Evolutionary conservation across 2,888 invertebrate species (phyloP).

Genomic region (Nudaria mundana): DNA sequence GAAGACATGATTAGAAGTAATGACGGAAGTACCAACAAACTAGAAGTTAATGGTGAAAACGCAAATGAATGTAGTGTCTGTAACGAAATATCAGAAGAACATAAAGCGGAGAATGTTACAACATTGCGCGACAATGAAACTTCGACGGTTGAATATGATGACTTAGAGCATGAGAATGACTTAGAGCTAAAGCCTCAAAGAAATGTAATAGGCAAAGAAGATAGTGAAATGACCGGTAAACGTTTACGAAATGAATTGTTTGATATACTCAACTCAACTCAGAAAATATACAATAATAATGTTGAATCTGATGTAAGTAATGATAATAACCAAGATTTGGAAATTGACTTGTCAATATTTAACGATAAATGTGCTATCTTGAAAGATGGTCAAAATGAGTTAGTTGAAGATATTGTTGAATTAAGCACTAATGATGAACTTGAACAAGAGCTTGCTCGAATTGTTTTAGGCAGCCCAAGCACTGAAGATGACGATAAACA

Average conservation of each 20-base stretch:
- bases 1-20: not conserved
- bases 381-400: conserved; percentile 1
- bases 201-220: no score
- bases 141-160: not conserved
- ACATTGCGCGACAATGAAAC: not conserved
- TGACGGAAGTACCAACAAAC: no score
- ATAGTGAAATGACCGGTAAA: not conserved
- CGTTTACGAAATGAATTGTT: not conserved
- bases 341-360: not conserved
- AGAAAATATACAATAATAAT: no score
- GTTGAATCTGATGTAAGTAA: not conserved
- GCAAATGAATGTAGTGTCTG: not conserved
- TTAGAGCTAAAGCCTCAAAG: no score
- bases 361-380: not conserved
- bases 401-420: conserved; percentile 13
- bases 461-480: conserved; percentile 1
- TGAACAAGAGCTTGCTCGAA: conserved; percentile 7
- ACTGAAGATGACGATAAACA: conserved; percentile 1
- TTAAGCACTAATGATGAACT: conserved; percentile 11
- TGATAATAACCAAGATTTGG: not conserved
- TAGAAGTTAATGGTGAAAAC: no score
- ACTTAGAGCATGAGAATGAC: no score
- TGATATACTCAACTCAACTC: conserved; percentile 3
- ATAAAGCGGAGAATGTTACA: not conserved
- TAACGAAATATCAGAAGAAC: not conserved